Conservation (phyloP, 2,888 invertebrate species). For the Acanthoscelides obtectus region DNA sequence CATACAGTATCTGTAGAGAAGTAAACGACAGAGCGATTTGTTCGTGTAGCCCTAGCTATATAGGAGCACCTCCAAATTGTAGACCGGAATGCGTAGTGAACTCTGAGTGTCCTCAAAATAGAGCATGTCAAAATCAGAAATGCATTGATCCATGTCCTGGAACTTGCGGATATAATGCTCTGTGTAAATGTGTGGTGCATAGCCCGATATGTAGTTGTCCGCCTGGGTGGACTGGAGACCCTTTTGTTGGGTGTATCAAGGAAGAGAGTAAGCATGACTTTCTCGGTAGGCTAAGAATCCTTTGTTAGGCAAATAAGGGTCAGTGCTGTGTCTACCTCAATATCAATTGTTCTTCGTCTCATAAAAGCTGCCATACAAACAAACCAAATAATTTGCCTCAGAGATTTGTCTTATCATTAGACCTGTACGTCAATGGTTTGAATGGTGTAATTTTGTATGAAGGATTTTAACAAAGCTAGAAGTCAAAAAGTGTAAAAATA, state of each 20-base stretch:
- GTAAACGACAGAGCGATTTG: slow-evolving; percentile 70
- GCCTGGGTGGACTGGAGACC: slow-evolving; percentile 67
- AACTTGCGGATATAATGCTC: slow-evolving; percentile 71
- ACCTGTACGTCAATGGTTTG: no score
- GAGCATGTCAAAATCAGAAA: slow-evolving; percentile 73
- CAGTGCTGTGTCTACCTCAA: no score
- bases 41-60: slow-evolving; percentile 67
- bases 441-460: no score
- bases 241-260: slow-evolving; percentile 65
- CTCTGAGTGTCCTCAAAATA: slow-evolving; percentile 69
- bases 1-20: slow-evolving; percentile 70
- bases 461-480: no score
- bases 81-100: slow-evolving; percentile 74
- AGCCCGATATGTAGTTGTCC: slow-evolving; percentile 75
- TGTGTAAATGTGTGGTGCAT: slow-evolving; percentile 75
- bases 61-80: slow-evolving; percentile 73
- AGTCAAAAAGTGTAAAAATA: no score
- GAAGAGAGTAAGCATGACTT: slow-evolving; percentile 57
- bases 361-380: no score
- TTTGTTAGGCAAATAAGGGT: background rate
- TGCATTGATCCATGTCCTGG: slow-evolving; percentile 74
- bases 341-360: no score
- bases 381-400: no score
- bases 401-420: no score
- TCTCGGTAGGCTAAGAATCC: background rate